Base-by-base conservation (phyloP, 2,113 vertebrate species). In the Leiothrix lutea region DNA sequence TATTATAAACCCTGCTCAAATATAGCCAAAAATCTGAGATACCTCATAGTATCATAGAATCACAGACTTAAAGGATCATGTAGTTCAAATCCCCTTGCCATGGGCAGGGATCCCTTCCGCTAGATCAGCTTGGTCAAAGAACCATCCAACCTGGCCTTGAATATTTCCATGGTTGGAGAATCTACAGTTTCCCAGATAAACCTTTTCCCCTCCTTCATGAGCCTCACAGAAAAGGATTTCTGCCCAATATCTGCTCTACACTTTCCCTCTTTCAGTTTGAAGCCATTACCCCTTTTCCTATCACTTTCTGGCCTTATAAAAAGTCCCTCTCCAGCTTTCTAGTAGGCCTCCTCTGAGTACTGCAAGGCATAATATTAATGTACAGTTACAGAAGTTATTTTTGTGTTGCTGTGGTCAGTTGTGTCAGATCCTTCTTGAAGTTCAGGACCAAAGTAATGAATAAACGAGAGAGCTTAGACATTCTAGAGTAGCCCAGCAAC, bases 331-430 rank as follows among this genome's bases (percentile, higher is more conserved):
- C 42, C 44, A 44, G 2, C 9, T 38, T 65, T 51, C 26, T 33
- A 33, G 6, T 19, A 50, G 35, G 14, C 4, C 6, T 4, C 5
- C 12, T 57, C 21, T 0, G 0, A 62, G 25, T 14, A 64, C 17
- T 35, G 24, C 71, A 64, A 64, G 42, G 6, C 18, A 64, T 23
- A 25, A 24, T 53, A 45, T 48, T 38, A 45, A 40, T 16, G 2
- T 44, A n/a, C 7, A 48, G 11, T 48, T 78, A 18, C 9, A 44
- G 17, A 85, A 53, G 8, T 22, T 24, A 61, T 57, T 36, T 72
- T 40, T 6, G 26, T 40, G 18, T 14, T 79, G 10, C 5, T 78
- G 2, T 82, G 13, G 48, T 44, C 33, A 40, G 5, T 48, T 44
- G 8, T 29, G 40, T 38, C 22, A 88, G 73, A 31, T 35, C 7